These are phyloP conservation scores for Dryobota labecula DNA, from an alignment of 2,888 invertebrate genomes.

Conservation along the genomic window DNA sequence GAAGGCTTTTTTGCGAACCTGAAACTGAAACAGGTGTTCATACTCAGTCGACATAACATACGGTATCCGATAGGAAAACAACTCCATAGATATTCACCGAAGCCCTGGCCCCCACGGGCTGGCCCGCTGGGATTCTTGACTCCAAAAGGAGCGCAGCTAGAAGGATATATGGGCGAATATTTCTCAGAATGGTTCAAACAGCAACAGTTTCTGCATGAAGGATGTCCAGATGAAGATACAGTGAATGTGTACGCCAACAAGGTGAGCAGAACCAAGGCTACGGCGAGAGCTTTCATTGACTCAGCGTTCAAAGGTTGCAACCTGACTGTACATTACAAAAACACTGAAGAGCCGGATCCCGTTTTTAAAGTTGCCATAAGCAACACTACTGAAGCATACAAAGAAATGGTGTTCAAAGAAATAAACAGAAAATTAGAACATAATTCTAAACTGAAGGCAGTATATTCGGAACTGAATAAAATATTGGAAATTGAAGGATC, in stretches of 20 bases:
- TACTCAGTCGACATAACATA: conserved; percentile 60
- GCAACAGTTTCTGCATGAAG: conserved; percentile 42
- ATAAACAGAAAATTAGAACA: conserved; percentile 32
- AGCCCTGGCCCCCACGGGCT: conserved; percentile 28
- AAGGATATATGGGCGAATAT: conserved; percentile 60
- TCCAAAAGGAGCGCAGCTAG: conserved; percentile 44
- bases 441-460: conserved; percentile 33
- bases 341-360: conserved; percentile 21
- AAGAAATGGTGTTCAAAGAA: conserved; percentile 32
- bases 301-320: conserved; percentile 43
- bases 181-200: conserved; percentile 56
- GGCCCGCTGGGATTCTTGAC: conserved; percentile 41
- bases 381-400: conserved; percentile 40
- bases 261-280: conserved; percentile 30
- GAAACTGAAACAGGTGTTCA: conserved; percentile 58
- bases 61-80: conserved; percentile 19
- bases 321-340: conserved; percentile 33
- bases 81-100: conserved; percentile 37
- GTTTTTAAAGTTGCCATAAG: conserved; percentile 26
- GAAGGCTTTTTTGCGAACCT: conserved; percentile 5
- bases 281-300: conserved; percentile 46
- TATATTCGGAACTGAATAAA: conserved; percentile 44
- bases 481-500: conserved; percentile 54
- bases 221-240: conserved; percentile 47
- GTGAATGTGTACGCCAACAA: conserved; percentile 46